A percentile compares a stretch with the other conserved stretches of the same genome.
These are phyloP conservation scores for Anagyrus pseudococci DNA, from an alignment of 2,888 invertebrate genomes.

Conservation along the genomic window DNA sequence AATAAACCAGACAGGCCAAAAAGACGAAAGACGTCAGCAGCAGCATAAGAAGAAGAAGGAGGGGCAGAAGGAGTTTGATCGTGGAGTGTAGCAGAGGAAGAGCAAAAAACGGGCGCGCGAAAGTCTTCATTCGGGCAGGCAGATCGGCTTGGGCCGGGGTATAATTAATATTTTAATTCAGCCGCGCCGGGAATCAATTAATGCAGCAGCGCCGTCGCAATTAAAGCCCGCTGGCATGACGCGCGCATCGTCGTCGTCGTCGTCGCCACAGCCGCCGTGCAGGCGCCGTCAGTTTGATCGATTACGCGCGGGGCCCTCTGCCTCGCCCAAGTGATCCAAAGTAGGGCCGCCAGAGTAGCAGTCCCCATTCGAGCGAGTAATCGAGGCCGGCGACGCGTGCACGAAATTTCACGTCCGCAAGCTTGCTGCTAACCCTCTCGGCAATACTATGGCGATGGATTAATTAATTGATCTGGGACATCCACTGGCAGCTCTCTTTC, in stretches of 20 bases:
- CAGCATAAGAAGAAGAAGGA: too few relatives aligned
- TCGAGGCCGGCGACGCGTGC: constrained; percentile 27
- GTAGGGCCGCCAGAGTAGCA: not conserved
- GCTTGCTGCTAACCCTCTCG: too few relatives aligned
- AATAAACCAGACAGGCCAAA: too few relatives aligned
- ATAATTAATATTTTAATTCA: constrained; percentile 61
- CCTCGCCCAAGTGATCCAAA: constrained; percentile 15
- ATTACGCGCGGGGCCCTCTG: constrained; percentile 43
- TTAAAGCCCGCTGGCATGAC: constrained; percentile 41
- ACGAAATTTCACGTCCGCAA: too few relatives aligned
- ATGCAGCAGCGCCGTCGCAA: constrained; percentile 49
- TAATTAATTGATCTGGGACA: not conserved
- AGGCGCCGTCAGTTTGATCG: constrained; percentile 46
- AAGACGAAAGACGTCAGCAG: too few relatives aligned
- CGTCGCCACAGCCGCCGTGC: constrained; percentile 17
- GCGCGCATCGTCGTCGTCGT: constrained; percentile 1
- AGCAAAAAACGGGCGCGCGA: constrained; percentile 31
- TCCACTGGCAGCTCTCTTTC: too few relatives aligned
- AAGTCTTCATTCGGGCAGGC: constrained; percentile 50
- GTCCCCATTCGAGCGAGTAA: not conserved
- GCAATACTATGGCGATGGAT: not conserved
- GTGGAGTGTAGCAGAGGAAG: too few relatives aligned
- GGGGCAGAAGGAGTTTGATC: not conserved
- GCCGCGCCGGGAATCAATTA: constrained; percentile 58
- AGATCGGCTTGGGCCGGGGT: too few relatives aligned